Evolutionary conservation across 2,113 vertebrate species (phyloP).

Genomic region (Xiphias gladius): DNA sequence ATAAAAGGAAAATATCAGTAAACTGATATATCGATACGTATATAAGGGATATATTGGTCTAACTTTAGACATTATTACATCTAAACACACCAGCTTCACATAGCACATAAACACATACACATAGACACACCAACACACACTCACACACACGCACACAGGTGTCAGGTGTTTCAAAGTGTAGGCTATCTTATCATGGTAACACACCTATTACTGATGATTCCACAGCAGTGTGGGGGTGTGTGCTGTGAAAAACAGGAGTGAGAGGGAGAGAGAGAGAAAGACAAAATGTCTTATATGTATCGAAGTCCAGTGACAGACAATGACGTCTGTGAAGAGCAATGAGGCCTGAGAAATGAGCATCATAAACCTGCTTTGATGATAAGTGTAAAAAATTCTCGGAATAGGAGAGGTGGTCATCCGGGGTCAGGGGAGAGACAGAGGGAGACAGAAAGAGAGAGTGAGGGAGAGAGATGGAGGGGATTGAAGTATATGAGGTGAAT

Average conservation of each 20-base stretch:
- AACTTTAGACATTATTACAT: background rate
- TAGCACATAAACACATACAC: background rate
- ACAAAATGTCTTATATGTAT: slow-evolving; percentile 58
- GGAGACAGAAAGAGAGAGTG: background rate
- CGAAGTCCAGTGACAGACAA: slow-evolving; percentile 63
- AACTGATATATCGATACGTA: too few species aligned
- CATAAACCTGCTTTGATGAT: slow-evolving; percentile 71
- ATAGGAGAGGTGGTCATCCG: slow-evolving; percentile 12
- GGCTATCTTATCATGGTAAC: background rate
- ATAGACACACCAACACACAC: background rate
- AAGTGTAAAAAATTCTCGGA: slow-evolving; percentile 55
- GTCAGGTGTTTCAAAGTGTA: slow-evolving; percentile 25
- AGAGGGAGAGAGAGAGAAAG: slow-evolving; percentile 11
- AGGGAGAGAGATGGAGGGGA: slow-evolving; percentile 35
- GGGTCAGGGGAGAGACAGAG: slow-evolving; percentile 29
- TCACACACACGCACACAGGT: background rate
- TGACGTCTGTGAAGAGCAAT: slow-evolving; percentile 72
- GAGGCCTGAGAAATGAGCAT: slow-evolving; percentile 61
- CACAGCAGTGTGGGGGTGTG: slow-evolving; percentile 23
- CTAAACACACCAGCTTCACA: background rate
- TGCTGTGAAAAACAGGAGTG: slow-evolving; percentile 45
- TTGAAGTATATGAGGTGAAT: slow-evolving; percentile 59
- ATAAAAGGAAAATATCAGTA: too few species aligned
- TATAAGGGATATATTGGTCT: too few species aligned
- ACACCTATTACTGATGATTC: slow-evolving; percentile 40